Base-by-base conservation (phyloP, 2,888 invertebrate genomes). In the Nomada lathburiana region DNA sequence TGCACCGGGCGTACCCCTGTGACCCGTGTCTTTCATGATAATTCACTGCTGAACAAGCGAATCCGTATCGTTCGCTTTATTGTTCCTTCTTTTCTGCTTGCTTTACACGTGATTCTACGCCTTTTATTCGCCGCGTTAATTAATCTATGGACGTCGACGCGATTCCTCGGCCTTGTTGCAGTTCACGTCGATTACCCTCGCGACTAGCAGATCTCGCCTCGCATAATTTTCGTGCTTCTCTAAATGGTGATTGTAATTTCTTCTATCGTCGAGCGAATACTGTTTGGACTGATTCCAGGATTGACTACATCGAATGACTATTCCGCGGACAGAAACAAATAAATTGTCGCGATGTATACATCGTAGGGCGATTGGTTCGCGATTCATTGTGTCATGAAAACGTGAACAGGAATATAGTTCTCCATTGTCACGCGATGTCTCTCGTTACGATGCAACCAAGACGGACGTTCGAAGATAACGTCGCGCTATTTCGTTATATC, bases 331-430 rank as follows among this genome's bases (percentile, higher is more conserved):
- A 52, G 55, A 16, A 18, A 23, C 23, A 18, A 36, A 68, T 68
- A 68, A 68, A 68, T 68, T 68, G 55, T 55, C 55, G 5, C 68
- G 68, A 42, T 23, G 68, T 18, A 23, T 18, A 42, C 42, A 55
- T 23, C 55, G 42, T 55, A 55, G 50, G 23, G 7, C 13, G 67
- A 68, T 68, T 53, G 42, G 42, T 55, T 68, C 23, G 23, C 55
- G 68, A 68, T 55, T 42, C 55, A 18, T 44, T 42, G 23, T 42
- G 68, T 5, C n/a, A n/a, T n/a, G 55, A 55, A 29, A 55, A 23
- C 26, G 55, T 10, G 68, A 36, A 36, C 11, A 68, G 55, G 55
- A 75, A 82, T 76, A 60, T 71, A 81, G 82, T 63, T n/a, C 53
- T 23, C 42, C 62, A 29, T n/a, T 57, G 71, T 69, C 63, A 67